Conservation (phyloP, 2,888 invertebrate species). For the Quadroppia sp. region DNA sequence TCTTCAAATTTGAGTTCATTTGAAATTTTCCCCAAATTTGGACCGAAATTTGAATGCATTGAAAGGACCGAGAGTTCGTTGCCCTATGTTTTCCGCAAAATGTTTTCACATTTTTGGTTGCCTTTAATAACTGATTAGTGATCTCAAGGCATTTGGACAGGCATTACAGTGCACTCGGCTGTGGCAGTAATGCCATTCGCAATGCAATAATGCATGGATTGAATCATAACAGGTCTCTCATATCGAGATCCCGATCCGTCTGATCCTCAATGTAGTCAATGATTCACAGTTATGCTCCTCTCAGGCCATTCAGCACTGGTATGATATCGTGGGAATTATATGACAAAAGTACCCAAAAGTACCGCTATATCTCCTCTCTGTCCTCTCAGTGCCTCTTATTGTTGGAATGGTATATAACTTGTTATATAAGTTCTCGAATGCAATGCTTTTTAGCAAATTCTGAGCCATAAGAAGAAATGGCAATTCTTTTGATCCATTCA, state of each 20-base stretch:
- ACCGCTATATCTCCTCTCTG: constrained; percentile 4
- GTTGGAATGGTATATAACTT: constrained; percentile 17
- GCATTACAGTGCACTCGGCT: background rate
- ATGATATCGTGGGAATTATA: constrained; percentile 21
- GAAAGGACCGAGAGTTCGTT: constrained; percentile 13
- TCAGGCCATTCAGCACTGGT: constrained; percentile 7
- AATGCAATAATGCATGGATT: constrained; percentile 4
- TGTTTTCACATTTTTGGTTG: constrained; percentile 18
- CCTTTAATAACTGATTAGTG: constrained; percentile 24
- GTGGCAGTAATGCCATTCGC: background rate
- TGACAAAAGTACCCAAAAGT: background rate
- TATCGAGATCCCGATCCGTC: constrained; percentile 13
- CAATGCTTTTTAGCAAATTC: constrained; percentile 16
- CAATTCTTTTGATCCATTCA: constrained; percentile 11
- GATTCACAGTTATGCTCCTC: constrained; percentile 26
- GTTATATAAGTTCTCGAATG: constrained; percentile 28
- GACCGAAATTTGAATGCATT: background rate
- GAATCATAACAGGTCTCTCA: constrained; percentile 34
- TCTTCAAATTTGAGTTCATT: constrained; percentile 1
- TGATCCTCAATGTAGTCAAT: constrained; percentile 16
- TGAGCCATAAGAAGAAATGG: constrained; percentile 5
- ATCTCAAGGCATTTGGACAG: too few species aligned
- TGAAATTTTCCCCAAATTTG: constrained; percentile 2
- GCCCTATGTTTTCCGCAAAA: constrained; percentile 23
- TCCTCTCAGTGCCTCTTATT: constrained; percentile 23